phyloP scores from a whole-genome alignment of 2,797 vertebrate species.

The Phoeniculus purpureus region DNA sequence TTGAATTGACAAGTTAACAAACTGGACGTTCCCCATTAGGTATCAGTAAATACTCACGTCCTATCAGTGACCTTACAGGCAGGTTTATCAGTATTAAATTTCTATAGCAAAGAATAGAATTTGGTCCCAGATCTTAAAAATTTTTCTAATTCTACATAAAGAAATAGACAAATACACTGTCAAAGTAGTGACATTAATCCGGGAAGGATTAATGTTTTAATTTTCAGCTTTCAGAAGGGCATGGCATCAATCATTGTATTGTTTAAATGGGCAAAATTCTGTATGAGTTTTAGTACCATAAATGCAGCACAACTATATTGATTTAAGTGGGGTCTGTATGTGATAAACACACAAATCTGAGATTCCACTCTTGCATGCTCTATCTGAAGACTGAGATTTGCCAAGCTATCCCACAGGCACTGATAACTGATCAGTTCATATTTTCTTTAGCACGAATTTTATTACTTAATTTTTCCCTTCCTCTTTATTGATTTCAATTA shows the following conservation, averaged over 20 bases:
- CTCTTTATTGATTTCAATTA: constrained; percentile 73
- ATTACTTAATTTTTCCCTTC: constrained; percentile 70
- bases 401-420: constrained; percentile 60
- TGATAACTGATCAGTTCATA: constrained; percentile 69
- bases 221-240: constrained; percentile 13
- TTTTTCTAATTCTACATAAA: neutral
- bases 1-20: neutral
- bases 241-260: neutral
- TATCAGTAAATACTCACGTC: neutral
- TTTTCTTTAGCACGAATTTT: constrained; percentile 72
- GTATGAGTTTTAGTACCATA: neutral
- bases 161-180: neutral
- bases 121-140: neutral
- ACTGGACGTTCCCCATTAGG: fast-evolving
- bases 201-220: neutral
- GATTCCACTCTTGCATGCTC: neutral
- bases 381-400: constrained; percentile 55
- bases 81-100: neutral
- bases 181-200: neutral
- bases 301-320: neutral
- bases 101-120: neutral
- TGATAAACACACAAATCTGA: neutral
- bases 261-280: neutral
- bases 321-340: neutral
- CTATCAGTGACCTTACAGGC: neutral